A percentile compares a stretch with the other conserved stretches of the same genome.
Evolutionary conservation across 2,797 vertebrate species (phyloP).

Genomic region (Lemur catta): DNA sequence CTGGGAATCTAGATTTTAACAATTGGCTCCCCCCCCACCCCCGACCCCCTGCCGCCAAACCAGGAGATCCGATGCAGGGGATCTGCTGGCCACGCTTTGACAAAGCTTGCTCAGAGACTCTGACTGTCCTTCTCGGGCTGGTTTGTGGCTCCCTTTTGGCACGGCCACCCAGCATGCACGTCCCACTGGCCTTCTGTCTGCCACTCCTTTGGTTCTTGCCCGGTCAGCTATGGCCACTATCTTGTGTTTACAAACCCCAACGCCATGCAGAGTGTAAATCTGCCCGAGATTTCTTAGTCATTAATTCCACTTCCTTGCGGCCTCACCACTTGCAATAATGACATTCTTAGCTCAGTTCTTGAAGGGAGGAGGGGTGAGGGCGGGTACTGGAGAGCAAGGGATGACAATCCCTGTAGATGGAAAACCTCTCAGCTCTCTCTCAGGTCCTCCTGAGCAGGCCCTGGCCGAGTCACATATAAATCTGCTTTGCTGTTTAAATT

Average conservation of each 20-base stretch:
- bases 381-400: neutral
- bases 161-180: neutral
- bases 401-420: neutral
- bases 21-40: neutral
- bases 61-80: neutral
- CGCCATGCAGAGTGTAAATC: neutral
- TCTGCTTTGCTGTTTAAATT: constrained; percentile 58
- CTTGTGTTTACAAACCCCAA: neutral
- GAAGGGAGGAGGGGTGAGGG: neutral
- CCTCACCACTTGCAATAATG: neutral
- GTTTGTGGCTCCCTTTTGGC: neutral
- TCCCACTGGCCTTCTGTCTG: neutral
- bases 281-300: neutral
- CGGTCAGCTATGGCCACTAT: neutral
- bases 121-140: neutral
- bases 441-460: neutral
- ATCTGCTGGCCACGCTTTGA: neutral
- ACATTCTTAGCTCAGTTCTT: neutral
- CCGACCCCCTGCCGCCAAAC: rapidly evolving
- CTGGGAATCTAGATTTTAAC: neutral
- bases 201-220: neutral
- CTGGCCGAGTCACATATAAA: constrained; percentile 36
- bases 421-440: neutral
- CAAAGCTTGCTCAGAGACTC: neutral
- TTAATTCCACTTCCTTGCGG: constrained; percentile 50